phyloP scores from a whole-genome alignment of 2,797 vertebrate species.

The Crocodylus rhombifer region DNA sequence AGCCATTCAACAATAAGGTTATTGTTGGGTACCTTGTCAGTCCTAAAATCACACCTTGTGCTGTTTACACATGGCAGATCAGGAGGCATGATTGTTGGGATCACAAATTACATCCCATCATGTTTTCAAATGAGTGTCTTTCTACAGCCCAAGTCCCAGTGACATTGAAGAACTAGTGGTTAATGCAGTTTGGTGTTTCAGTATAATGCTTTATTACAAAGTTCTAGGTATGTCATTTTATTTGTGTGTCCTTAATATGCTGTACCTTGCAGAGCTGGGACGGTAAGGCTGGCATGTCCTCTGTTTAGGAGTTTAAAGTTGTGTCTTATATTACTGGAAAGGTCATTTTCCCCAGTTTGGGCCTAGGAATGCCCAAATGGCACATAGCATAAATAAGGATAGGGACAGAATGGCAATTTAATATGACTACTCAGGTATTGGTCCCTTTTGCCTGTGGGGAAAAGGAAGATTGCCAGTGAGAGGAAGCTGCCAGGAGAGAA shows the following conservation, averaged over 20 bases:
- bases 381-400: not conserved
- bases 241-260: not conserved
- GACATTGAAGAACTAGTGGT: not conserved
- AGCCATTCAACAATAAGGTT: no score
- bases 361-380: not conserved
- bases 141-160: not conserved
- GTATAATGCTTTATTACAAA: not conserved
- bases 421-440: not conserved
- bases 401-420: not conserved
- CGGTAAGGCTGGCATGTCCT: not conserved
- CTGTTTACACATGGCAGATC: no score
- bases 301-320: not conserved
- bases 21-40: no score
- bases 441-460: not conserved
- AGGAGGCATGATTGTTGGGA: no score
- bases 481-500: not conserved
- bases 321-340: not conserved
- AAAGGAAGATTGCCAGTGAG: not conserved
- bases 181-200: not conserved
- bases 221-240: not conserved
- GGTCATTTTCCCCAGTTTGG: not conserved
- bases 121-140: no score
- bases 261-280: not conserved
- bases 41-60: no score
- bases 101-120: no score